Evolutionary conservation across 2,888 invertebrate species (phyloP).

Genomic region (Andrena hattorfiana): DNA sequence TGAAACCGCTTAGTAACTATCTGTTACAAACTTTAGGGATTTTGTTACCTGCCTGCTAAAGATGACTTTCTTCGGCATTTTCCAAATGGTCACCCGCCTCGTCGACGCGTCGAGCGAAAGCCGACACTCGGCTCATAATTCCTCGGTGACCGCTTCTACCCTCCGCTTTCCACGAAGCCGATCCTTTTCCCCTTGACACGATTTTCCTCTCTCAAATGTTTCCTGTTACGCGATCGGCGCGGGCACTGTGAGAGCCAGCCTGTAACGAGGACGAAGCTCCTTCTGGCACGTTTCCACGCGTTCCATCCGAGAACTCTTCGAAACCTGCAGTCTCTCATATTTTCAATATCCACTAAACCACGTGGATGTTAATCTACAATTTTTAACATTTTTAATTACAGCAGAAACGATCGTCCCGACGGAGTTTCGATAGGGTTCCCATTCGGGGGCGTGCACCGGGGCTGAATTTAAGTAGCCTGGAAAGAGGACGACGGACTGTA

Average conservation of each 20-base stretch:
- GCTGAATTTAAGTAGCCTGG: not conserved
- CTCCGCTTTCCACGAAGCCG: conserved; percentile 24
- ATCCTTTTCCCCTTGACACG: conserved; percentile 23
- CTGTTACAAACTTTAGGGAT: too few relatives aligned
- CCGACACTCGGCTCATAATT: conserved; percentile 36
- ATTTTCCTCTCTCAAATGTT: conserved; percentile 44
- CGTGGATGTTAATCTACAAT: not conserved
- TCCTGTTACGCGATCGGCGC: conserved; percentile 46
- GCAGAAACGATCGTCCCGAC: not conserved
- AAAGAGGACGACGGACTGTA: not conserved
- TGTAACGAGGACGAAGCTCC: conserved; percentile 18
- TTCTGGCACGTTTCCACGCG: conserved; percentile 3
- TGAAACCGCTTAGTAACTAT: conserved; percentile 31
- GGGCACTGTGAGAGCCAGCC: not conserved
- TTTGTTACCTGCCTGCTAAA: not conserved
- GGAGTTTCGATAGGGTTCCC: not conserved
- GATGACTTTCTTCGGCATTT: conserved; percentile 31
- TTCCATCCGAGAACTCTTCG: not conserved
- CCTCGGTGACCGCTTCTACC: conserved; percentile 33
- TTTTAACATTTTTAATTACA: conserved; percentile 1
- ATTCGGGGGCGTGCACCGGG: not conserved
- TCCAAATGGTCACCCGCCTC: conserved; percentile 29
- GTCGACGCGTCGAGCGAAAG: conserved; percentile 5
- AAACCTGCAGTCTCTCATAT: conserved; percentile 9
- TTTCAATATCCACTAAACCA: not conserved